Evolutionary conservation across 2,113 vertebrate species (phyloP).

Genomic region (Pteronura brasiliensis): DNA sequence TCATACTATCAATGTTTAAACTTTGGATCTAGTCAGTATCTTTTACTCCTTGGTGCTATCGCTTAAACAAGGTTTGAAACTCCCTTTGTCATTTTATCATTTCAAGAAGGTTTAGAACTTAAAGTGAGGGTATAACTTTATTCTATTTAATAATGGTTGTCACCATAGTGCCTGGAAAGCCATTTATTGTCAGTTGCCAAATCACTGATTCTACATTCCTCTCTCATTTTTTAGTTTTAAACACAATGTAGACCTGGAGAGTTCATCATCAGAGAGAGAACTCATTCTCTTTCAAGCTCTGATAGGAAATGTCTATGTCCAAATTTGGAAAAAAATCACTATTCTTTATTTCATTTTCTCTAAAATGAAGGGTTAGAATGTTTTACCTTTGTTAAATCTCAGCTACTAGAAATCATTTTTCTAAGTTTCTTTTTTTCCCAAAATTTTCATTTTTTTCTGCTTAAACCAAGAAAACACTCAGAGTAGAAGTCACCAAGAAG

Average conservation of each 20-base stretch:
- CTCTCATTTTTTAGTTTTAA: background rate
- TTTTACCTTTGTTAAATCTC: background rate
- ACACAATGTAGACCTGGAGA: background rate
- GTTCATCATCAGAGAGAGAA: background rate
- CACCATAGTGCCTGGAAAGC: background rate
- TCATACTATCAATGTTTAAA: background rate
- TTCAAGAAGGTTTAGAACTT: background rate
- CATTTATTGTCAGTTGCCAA: background rate
- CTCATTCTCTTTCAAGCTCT: background rate
- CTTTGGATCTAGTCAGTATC: background rate
- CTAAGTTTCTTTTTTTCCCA: background rate
- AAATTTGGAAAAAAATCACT: background rate
- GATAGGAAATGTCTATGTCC: background rate
- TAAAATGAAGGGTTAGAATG: background rate
- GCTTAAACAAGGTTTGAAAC: background rate
- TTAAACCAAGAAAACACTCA: background rate
- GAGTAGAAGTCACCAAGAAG: background rate
- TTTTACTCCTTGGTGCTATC: background rate
- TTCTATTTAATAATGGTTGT: background rate
- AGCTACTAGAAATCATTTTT: background rate
- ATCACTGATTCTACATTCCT: background rate
- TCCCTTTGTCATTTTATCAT: background rate
- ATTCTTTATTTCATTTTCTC: background rate
- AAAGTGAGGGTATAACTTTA: background rate
- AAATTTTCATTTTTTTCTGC: background rate